Base-by-base conservation (phyloP, 2,888 invertebrate genomes). In the Oegoconia quadripuncta region DNA sequence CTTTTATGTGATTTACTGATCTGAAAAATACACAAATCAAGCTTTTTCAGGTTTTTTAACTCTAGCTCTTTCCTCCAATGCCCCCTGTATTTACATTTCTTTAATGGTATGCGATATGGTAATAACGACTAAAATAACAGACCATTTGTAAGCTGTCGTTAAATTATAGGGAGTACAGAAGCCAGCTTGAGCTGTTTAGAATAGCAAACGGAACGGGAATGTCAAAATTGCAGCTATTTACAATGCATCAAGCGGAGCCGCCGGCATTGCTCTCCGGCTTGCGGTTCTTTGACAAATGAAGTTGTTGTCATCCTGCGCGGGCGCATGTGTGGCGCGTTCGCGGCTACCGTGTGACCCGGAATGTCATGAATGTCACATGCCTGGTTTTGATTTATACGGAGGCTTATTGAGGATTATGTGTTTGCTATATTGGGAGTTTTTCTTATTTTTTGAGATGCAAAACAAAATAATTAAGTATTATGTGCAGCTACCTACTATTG, bases 281-380 rank as follows among this genome's bases (percentile, higher is more conserved):
- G 79, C 73, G 79, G 80, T 77, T 68, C 59, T 73, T 70, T 77
- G 82, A 81, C 80, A 79, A 80, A 82, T 83, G 74, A 78, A 81
- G 80, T 63, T 61, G 74, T 78, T 55, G 56, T 55, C 46, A 55
- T 52, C 41, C 50, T 52, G 50, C 39, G 46, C 41, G 44, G 53
- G 59, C 55, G 49, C 56, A 58, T 55, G 55, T 52, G 55, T 59
- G 56, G 58, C 59, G 48, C 48, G 47, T 46, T 17, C 36, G 42
- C 43, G 36, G 43, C 58, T 52, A 63, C 65, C 52, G 64, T 65
- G 52, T 44, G 59, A 62, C 56, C 57, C 55, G 57, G 58, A 58
- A 58, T 56, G 52, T 48, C 53, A 47, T 49, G 50, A 55, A 43
- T 52, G 43, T 39, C 34, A 28, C 39, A 37, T 42, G 27, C 42